Conservation (phyloP, 2,888 invertebrate species). For the Notocelia uddmanniana region DNA sequence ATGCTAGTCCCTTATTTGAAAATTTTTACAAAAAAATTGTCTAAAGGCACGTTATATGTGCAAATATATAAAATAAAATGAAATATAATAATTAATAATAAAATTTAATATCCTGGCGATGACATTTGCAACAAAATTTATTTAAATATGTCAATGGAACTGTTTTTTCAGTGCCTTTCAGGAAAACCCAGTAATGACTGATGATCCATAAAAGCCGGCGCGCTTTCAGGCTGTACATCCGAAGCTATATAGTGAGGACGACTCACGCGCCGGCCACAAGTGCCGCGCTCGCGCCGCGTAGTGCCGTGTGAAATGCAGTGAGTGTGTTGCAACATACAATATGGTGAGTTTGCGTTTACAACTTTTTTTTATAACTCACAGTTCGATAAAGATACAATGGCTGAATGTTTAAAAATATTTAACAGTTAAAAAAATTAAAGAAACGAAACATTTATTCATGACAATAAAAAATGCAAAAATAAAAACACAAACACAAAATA, state of each 20-base stretch:
- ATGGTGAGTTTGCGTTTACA: conserved; percentile 33
- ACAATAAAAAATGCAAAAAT: too few relatives aligned
- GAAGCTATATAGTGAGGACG: conserved; percentile 48
- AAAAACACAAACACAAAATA: too few relatives aligned
- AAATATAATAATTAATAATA: too few relatives aligned
- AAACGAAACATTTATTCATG: too few relatives aligned
- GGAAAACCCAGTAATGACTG: neutral
- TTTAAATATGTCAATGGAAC: too few relatives aligned
- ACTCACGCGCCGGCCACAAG: conserved; percentile 42
- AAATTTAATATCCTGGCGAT: too few relatives aligned
- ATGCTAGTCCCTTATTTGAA: too few relatives aligned
- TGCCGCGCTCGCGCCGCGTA: conserved; percentile 38
- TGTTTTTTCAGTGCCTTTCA: neutral
- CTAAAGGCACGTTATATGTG: too few relatives aligned
- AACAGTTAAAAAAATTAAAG: too few relatives aligned
- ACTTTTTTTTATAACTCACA: neutral
- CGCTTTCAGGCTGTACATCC: conserved; percentile 44
- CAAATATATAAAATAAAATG: too few relatives aligned
- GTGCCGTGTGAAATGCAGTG: conserved; percentile 44
- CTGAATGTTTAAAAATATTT: neutral
- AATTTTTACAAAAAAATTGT: too few relatives aligned
- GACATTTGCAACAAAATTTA: too few relatives aligned
- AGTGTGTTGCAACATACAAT: conserved; percentile 27
- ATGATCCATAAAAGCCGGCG: neutral
- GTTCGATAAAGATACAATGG: neutral